Percentiles rank a stretch among this genome's conserved stretches.
These are phyloP conservation scores for Virgularia gustaviana DNA, from an alignment of 92 coral and sea anemone species.

Conservation along the genomic window DNA sequence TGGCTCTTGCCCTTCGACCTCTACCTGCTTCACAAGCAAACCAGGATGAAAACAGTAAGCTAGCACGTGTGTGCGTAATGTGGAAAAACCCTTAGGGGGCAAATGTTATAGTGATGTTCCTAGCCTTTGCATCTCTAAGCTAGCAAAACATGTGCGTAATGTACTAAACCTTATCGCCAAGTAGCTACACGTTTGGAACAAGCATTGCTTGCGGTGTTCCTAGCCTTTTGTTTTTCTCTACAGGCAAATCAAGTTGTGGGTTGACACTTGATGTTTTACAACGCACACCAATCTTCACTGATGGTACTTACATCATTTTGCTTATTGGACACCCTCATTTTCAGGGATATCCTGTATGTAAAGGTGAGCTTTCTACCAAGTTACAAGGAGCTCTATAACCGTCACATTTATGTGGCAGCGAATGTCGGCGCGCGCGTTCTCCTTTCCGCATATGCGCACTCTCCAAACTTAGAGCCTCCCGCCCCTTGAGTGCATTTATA, in stretches of 20 bases:
- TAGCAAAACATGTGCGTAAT: neutral
- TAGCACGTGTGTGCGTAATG: too few relatives aligned
- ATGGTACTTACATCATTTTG: conserved; percentile 22
- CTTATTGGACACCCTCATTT: conserved; percentile 27
- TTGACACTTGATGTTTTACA: conserved; percentile 47
- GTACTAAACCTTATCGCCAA: neutral
- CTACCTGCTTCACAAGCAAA: neutral
- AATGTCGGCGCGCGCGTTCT: conserved; percentile 31
- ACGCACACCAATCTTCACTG: conserved; percentile 68
- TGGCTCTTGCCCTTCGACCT: conserved; percentile 33
- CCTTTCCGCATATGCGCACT: conserved; percentile 42
- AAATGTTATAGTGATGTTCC: neutral
- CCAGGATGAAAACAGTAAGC: conserved; percentile 28
- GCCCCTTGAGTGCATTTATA: too few relatives aligned
- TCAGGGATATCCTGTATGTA: conserved; percentile 24
- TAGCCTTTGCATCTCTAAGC: neutral
- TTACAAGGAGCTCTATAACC: neutral
- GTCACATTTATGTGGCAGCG: conserved; percentile 53
- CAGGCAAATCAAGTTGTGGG: conserved; percentile 65
- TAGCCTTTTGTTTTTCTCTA: conserved; percentile 1
- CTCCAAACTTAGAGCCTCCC: too few relatives aligned
- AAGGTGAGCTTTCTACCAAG: conserved; percentile 11
- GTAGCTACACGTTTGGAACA: neutral
- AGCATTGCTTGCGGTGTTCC: neutral
- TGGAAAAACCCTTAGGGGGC: neutral